Evolutionary conservation across 2,888 invertebrate species (phyloP).

Genomic region (Drosophila meridionalis): DNA sequence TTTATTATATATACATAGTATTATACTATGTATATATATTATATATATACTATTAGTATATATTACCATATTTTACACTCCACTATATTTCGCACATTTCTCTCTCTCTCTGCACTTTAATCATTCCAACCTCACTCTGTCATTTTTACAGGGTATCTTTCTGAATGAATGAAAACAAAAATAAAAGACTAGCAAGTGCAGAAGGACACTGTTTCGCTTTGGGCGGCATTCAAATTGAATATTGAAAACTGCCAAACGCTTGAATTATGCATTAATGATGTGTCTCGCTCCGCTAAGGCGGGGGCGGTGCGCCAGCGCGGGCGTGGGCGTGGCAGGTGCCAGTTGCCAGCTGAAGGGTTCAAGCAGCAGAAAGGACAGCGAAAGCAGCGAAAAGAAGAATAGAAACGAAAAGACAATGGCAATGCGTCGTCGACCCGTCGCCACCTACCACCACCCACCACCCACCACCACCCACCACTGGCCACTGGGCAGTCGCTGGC

Average conservation of each 20-base stretch:
- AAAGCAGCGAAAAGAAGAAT: conserved; percentile 8
- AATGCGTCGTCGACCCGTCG: conserved; percentile 31
- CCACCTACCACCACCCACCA: not conserved
- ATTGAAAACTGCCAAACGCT: conserved; percentile 80
- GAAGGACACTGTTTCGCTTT: conserved; percentile 61
- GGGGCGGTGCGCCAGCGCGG: conserved; percentile 1
- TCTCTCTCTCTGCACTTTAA: too few relatives aligned
- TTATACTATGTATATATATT: too few relatives aligned
- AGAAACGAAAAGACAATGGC: conserved; percentile 49
- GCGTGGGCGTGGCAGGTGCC: conserved; percentile 15
- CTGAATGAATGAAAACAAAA: conserved; percentile 11
- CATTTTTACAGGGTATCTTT: not conserved
- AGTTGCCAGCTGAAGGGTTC: conserved; percentile 25
- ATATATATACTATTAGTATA: too few relatives aligned
- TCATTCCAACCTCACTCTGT: not conserved
- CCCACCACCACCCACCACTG: conserved; percentile 14
- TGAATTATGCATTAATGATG: conserved; percentile 81
- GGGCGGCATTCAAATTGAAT: conserved; percentile 80
- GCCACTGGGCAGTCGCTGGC: conserved; percentile 29
- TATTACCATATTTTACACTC: too few relatives aligned
- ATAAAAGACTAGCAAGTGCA: conserved; percentile 8
- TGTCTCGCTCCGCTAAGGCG: conserved; percentile 55
- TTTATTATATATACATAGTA: too few relatives aligned
- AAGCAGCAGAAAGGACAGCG: conserved; percentile 28
- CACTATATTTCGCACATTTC: too few relatives aligned